Conservation (phyloP, 1,140 invertebrate species). For the Mycetomoellerius zeteki region DNA sequence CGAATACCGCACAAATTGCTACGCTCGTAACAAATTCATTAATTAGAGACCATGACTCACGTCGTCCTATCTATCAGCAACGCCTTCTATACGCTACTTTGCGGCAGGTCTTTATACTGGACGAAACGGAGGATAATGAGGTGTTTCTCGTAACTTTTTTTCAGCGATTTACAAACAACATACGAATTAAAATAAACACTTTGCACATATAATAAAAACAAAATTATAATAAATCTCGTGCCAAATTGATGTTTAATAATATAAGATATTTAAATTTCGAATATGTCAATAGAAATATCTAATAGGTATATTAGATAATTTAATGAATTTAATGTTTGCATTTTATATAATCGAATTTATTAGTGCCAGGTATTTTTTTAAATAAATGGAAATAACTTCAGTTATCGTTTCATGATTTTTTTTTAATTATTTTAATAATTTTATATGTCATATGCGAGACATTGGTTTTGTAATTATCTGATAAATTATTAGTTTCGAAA, state of each 20-base stretch:
- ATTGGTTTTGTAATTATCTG: neutral
- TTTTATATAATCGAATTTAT: constrained; percentile 13
- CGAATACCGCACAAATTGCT: constrained; percentile 69
- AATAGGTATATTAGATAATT: neutral
- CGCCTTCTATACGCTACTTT: constrained; percentile 55
- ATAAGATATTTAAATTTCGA: neutral
- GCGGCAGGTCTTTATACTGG: constrained; percentile 44
- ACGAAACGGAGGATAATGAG: constrained; percentile 45
- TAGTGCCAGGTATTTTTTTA: neutral
- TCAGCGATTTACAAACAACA: constrained; percentile 24
- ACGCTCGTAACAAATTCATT: constrained; percentile 65
- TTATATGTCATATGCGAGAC: neutral
- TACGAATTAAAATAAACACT: constrained; percentile 34
- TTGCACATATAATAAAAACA: neutral
- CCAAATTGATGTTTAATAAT: neutral
- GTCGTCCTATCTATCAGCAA: constrained; percentile 62
- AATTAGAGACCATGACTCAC: constrained; percentile 74
- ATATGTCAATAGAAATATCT: neutral
- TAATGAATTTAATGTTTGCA: constrained; percentile 2
- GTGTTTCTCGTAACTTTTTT: constrained; percentile 41
- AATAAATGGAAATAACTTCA: neutral
- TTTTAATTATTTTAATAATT: neutral
- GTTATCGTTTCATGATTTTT: neutral
- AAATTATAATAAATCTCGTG: neutral
- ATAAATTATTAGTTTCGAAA: constrained; percentile 8